Evolutionary conservation across 1,140 invertebrate species (phyloP).

Genomic region (Acromyrmex heyeri): DNA sequence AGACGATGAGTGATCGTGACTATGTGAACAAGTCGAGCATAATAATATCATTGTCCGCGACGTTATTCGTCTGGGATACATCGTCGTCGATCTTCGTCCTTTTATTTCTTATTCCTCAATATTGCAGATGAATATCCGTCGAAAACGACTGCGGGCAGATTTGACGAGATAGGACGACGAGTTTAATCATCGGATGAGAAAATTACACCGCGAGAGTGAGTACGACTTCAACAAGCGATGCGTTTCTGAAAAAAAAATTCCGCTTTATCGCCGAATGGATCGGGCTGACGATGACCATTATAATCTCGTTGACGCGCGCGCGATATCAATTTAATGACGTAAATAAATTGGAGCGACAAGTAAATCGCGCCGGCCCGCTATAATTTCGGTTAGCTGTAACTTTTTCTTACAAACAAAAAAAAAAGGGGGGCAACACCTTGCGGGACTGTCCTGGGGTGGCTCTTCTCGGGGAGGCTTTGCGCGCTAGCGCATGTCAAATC

Average conservation of each 20-base stretch:
- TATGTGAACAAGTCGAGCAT: slow-evolving; percentile 1
- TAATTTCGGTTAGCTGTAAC: slow-evolving; percentile 11
- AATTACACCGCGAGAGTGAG: slow-evolving; percentile 19
- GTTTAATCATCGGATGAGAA: slow-evolving; percentile 40
- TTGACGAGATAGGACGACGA: slow-evolving; percentile 28
- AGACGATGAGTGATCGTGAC: neutral
- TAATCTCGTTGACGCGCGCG: neutral
- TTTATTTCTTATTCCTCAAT: neutral
- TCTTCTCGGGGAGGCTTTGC: neutral
- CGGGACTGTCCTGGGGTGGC: neutral
- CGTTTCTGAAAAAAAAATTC: slow-evolving; percentile 25
- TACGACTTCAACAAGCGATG: slow-evolving; percentile 13
- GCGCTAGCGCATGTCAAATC: slow-evolving; percentile 43
- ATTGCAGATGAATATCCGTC: slow-evolving; percentile 14
- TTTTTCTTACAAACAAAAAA: neutral
- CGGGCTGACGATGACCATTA: slow-evolving; percentile 6
- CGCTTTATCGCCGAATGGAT: slow-evolving; percentile 28
- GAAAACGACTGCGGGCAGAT: slow-evolving; percentile 17
- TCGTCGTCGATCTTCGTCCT: neutral
- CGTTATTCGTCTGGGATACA: slow-evolving; percentile 3
- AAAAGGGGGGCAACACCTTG: neutral
- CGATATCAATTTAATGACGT: slow-evolving; percentile 40
- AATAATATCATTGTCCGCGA: slow-evolving; percentile 49
- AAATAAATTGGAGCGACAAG: slow-evolving; percentile 40
- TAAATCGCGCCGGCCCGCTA: neutral